A percentile compares a stretch with the other conserved stretches of the same genome.
Evolutionary conservation across 2,888 invertebrate genomes (phyloP).

Genomic region (Thalpophila matura): DNA sequence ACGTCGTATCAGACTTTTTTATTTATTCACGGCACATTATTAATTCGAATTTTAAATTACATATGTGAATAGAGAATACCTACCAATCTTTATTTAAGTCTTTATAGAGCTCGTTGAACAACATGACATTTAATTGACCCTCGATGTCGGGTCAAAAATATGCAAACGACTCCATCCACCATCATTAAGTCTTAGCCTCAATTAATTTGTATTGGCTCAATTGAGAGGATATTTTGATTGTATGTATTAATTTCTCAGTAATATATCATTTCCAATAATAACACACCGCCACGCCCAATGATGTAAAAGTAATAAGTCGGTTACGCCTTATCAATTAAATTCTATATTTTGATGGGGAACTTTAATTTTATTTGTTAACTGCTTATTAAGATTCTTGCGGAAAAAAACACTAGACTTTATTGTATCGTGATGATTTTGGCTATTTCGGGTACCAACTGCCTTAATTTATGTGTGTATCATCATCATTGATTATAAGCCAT

Average conservation of each 20-base stretch:
- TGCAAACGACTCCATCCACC: constrained; percentile 79
- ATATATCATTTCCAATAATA: constrained; percentile 44
- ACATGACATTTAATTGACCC: constrained; percentile 46
- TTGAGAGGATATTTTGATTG: constrained; percentile 61
- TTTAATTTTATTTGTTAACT: constrained; percentile 23
- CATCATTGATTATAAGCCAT: constrained; percentile 11
- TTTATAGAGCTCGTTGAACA: constrained; percentile 35
- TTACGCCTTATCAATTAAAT: constrained; percentile 53
- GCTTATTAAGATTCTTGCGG: constrained; percentile 22
- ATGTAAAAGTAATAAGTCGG: constrained; percentile 37
- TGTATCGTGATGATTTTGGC: background rate
- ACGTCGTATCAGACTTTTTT: background rate
- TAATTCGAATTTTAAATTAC: constrained; percentile 28
- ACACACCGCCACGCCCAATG: constrained; percentile 39
- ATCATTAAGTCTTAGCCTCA: constrained; percentile 66
- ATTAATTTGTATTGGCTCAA: constrained; percentile 72
- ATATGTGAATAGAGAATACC: constrained; percentile 10
- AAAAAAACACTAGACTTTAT: constrained; percentile 3
- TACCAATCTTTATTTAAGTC: constrained; percentile 32
- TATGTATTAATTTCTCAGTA: constrained; percentile 39
- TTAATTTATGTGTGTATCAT: no score
- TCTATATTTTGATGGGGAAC: constrained; percentile 24
- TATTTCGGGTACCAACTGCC: no score
- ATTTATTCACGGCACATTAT: constrained; percentile 5
- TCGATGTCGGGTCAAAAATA: constrained; percentile 70